These are phyloP conservation scores for Odontocolon sp. DNA, from an alignment of 2,888 invertebrate species.

Conservation along the genomic window DNA sequence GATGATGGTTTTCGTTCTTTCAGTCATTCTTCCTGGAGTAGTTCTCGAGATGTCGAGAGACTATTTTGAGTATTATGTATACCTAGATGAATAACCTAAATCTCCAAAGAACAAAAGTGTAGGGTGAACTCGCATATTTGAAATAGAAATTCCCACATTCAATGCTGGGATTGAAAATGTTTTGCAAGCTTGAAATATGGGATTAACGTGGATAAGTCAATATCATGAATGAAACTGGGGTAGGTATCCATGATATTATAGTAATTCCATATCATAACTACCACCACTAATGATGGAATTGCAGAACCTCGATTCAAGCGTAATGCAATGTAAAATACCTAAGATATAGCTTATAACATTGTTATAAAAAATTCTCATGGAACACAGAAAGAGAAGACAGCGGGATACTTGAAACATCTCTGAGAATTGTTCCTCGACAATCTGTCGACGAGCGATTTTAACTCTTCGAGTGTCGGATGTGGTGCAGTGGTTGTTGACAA, in stretches of 20 bases:
- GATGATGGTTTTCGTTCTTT: slow-evolving; percentile 37
- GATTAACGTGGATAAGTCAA: neutral
- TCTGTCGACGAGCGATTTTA: slow-evolving; percentile 20
- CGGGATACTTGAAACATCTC: neutral
- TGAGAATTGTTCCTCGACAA: neutral
- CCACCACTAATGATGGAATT: too few relatives aligned
- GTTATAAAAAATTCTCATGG: slow-evolving; percentile 9
- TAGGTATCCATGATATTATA: too few relatives aligned
- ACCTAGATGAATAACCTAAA: neutral
- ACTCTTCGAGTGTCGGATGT: slow-evolving; percentile 46
- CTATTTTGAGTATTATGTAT: slow-evolving; percentile 11
- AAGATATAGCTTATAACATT: too few relatives aligned
- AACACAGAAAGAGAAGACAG: neutral
- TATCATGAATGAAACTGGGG: neutral
- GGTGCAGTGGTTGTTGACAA: slow-evolving; percentile 9
- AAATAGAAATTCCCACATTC: neutral
- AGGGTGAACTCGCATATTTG: neutral
- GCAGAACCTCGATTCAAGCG: too few relatives aligned
- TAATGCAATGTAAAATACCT: too few relatives aligned
- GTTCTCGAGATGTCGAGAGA: slow-evolving; percentile 18
- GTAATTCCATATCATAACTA: too few relatives aligned
- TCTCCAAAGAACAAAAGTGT: slow-evolving; percentile 22
- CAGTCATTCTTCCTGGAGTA: slow-evolving; percentile 26
- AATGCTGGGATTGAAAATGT: neutral
- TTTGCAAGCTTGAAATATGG: neutral